Base-by-base conservation (phyloP, 1,140 invertebrate species). In the Paraescarpia echinospica region DNA sequence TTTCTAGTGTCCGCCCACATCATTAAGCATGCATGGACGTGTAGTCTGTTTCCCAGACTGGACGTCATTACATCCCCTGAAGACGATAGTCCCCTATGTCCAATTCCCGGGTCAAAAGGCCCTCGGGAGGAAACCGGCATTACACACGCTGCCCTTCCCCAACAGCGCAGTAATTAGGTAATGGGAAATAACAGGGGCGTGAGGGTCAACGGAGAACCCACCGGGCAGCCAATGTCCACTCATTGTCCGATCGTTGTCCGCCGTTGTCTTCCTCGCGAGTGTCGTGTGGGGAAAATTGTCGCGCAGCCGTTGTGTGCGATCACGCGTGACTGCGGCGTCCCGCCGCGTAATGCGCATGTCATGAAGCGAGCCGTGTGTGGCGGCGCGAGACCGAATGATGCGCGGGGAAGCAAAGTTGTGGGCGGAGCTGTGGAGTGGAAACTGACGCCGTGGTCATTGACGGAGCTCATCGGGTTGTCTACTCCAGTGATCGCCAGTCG, bases 31-130 rank as follows among this genome's bases (percentile, higher is more conserved):
- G 59, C 59, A 77, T 77, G 59, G 59, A 77, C 8, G 27, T 77
- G 59, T 77, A 77, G 8, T 77, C 59, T 77, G 59, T 77, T 77
- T 31, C 59, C 59, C 14, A 31, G 59, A 27, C 59, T 77, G 59
- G 59, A 77, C 22, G 59, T 77, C 59, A 77, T 77, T 77, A 77
- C 22, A 77, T 77, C 9, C 59, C 59, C 59, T 77, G 59, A 77
- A 77, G 59, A 77, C 59, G 18, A 31, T 77, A 31, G 59, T 77
- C 59, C 59, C 59, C 59, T 77, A 77, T 77, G 59, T 77, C 59
- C 59, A 77, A 77, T 77, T 77, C 59, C 59, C 59, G 59, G 59
- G 59, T 77, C 59, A 77, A 77, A 77, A 77, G 59, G 59, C 59
- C 59, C 59, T 77, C 59, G 59, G 59, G 59, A 77, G 22, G 59